Percentiles rank a stretch among this genome's conserved stretches.
Evolutionary conservation across 2,113 vertebrate genomes (phyloP).

Genomic region (Sapajus apella): DNA sequence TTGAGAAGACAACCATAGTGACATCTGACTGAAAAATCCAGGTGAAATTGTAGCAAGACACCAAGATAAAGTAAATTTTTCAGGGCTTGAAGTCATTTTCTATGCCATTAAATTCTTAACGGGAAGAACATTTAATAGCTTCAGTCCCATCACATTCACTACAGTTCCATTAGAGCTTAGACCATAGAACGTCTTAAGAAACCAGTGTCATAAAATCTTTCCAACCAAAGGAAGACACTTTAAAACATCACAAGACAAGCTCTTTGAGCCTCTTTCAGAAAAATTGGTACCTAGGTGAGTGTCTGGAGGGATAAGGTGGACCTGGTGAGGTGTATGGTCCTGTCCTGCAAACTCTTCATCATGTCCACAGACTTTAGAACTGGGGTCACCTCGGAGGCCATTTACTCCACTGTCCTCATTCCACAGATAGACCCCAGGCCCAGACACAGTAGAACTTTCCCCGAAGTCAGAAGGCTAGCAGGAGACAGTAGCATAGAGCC

Average conservation of each 20-base stretch:
- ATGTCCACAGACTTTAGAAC: background rate
- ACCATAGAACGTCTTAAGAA: background rate
- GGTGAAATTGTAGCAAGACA: background rate
- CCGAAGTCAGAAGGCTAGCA: background rate
- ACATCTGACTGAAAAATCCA: background rate
- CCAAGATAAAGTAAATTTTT: background rate
- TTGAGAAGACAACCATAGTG: background rate
- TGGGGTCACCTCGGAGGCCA: background rate
- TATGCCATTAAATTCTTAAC: background rate
- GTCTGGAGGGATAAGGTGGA: fast-evolving
- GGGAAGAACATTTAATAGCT: background rate
- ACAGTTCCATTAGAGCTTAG: background rate
- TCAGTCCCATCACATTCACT: background rate
- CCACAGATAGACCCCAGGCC: background rate
- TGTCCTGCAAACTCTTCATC: background rate
- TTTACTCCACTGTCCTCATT: background rate
- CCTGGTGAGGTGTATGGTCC: fast-evolving
- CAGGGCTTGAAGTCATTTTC: background rate
- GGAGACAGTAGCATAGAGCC: background rate
- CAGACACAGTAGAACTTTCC: background rate
- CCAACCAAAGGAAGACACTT: background rate
- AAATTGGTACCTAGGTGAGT: background rate
- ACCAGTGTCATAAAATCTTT: background rate
- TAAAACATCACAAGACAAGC: background rate
- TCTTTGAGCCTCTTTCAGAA: background rate